Evolutionary conservation across 2,888 invertebrate genomes (phyloP).

Genomic region (Cheilosia urbana): DNA sequence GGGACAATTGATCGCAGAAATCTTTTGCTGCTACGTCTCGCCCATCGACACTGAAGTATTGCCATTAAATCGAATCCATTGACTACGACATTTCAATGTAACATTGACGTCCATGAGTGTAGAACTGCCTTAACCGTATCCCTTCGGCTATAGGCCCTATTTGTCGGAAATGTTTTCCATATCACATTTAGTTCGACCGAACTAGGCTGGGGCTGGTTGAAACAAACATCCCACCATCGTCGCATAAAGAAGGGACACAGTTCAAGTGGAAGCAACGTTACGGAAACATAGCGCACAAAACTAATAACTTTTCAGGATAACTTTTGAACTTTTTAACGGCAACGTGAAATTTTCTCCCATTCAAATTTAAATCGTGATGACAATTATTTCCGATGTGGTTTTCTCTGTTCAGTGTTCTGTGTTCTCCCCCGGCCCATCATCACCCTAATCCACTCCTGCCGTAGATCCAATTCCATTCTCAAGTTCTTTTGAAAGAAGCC

Average conservation of each 20-base stretch:
- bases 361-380: slow-evolving; percentile 75
- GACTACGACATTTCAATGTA: too few species aligned
- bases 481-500: slow-evolving; percentile 46
- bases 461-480: slow-evolving; percentile 59
- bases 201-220: neutral
- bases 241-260: slow-evolving; percentile 15
- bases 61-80: too few species aligned
- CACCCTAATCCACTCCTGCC: slow-evolving; percentile 5
- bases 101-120: too few species aligned
- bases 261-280: slow-evolving; percentile 70
- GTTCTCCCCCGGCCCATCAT: neutral
- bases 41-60: too few species aligned
- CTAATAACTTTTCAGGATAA: slow-evolving; percentile 72
- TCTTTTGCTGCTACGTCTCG: too few species aligned
- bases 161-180: too few species aligned
- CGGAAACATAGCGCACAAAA: slow-evolving; percentile 69
- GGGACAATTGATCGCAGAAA: too few species aligned
- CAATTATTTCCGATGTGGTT: slow-evolving; percentile 76
- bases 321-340: slow-evolving; percentile 74
- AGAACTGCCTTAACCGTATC: too few species aligned
- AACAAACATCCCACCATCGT: neutral
- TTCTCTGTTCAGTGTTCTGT: slow-evolving; percentile 18
- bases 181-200: too few species aligned
- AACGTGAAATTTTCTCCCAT: slow-evolving; percentile 71
- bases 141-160: too few species aligned